Percentiles rank a stretch among this genome's conserved stretches.
phyloP scores from a whole-genome alignment of 2,797 vertebrate species.

The Microhierax caerulescens region DNA sequence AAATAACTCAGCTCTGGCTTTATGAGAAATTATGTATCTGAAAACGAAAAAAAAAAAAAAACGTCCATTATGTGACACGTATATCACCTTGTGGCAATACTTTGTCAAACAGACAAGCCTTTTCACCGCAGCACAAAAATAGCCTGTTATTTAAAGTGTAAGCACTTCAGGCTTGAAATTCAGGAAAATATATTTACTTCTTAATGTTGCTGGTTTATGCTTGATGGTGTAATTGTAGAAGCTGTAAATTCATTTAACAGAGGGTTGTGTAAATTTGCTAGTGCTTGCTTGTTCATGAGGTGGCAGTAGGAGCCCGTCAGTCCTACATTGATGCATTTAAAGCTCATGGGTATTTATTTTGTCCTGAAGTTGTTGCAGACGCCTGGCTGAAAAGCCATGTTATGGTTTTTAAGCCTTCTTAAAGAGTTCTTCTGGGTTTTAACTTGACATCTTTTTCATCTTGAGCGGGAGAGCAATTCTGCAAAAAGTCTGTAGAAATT shows the following conservation, averaged over 20 bases:
- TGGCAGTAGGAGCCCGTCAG: slow-evolving; percentile 55
- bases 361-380: accelerated
- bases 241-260: not conserved
- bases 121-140: not conserved
- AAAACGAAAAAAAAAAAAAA: not conserved
- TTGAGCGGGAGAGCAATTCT: not conserved
- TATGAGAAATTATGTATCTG: not conserved
- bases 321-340: accelerated
- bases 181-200: not conserved
- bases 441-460: not conserved
- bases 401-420: not conserved
- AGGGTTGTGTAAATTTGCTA: not conserved
- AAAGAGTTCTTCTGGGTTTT: not conserved
- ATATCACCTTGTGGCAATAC: not conserved
- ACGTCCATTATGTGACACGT: accelerated
- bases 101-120: not conserved
- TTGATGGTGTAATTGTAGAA: not conserved
- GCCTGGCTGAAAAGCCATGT: not conserved
- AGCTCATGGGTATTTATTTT: not conserved
- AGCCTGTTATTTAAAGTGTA: not conserved
- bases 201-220: not conserved
- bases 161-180: not conserved
- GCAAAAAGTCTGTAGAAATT: not conserved
- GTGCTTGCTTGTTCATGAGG: slow-evolving; percentile 37
- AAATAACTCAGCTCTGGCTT: not conserved